phyloP scores from a whole-genome alignment of 30 jellyfish, hydroid and myxozoan genomes.

The Aurelia aurita region DNA sequence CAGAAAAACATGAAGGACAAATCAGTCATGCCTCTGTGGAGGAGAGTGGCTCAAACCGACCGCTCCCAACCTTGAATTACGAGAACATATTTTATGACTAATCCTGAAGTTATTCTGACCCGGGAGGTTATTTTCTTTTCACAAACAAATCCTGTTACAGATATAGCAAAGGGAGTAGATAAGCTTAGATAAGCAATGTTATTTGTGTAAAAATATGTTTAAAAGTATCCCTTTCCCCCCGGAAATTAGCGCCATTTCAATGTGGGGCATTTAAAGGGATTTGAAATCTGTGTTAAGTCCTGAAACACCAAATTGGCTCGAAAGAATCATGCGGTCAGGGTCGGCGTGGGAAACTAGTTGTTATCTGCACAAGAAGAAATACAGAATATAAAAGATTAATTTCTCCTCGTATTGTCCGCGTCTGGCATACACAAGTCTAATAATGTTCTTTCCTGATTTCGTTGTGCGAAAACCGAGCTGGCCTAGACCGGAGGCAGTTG shows the following conservation, averaged over 20 bases:
- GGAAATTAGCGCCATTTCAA: slow-evolving; percentile 24
- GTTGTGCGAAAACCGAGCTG: slow-evolving; percentile 17
- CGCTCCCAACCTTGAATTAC: background rate
- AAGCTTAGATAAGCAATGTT: background rate
- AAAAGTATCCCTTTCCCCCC: slow-evolving; percentile 16
- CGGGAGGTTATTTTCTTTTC: background rate
- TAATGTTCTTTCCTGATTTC: slow-evolving; percentile 50
- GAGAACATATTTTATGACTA: background rate
- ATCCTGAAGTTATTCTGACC: background rate
- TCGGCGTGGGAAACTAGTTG: slow-evolving; percentile 65
- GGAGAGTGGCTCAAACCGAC: no score
- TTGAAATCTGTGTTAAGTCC: slow-evolving; percentile 22
- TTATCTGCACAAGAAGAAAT: slow-evolving; percentile 32
- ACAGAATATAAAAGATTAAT: slow-evolving; percentile 31
- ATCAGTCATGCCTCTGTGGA: no score
- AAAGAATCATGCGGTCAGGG: slow-evolving; percentile 53
- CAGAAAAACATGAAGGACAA: no score
- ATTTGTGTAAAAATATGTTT: background rate
- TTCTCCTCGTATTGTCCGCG: slow-evolving; percentile 28
- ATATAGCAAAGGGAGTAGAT: background rate
- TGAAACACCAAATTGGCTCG: slow-evolving; percentile 46
- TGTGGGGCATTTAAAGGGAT: slow-evolving; percentile 55
- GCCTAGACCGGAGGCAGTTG: slow-evolving; percentile 56
- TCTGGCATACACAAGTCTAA: background rate
- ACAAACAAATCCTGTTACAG: background rate